Evolutionary conservation across 2,113 vertebrate species (phyloP).

Genomic region (Gymnocephalus cernua): DNA sequence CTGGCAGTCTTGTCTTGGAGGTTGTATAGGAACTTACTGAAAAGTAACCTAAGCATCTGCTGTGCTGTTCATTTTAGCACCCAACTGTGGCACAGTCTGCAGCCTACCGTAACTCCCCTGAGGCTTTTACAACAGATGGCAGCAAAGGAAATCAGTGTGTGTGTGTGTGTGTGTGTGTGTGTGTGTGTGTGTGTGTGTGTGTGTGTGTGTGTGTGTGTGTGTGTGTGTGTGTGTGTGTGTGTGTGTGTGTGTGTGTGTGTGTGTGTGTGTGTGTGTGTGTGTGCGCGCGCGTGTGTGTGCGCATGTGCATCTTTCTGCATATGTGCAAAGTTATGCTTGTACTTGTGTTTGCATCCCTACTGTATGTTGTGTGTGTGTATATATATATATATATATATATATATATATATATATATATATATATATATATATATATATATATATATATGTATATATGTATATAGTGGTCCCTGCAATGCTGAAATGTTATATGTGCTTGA

Average conservation of each 20-base stretch:
- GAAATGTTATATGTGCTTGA: constrained; percentile 9
- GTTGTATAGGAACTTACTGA: constrained; percentile 27
- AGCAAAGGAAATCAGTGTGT: constrained; percentile 36
- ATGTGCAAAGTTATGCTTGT: neutral
- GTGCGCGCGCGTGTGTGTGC: neutral
- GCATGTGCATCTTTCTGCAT: constrained; percentile 15
- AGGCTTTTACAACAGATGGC: constrained; percentile 63
- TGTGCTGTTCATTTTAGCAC: constrained; percentile 56
- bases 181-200: neutral
- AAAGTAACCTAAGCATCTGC: constrained; percentile 68
- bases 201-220: neutral
- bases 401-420: no score
- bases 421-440: no score
- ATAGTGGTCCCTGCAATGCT: constrained; percentile 6
- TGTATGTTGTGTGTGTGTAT: constrained; percentile 11
- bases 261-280: neutral
- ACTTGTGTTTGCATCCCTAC: neutral
- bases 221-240: neutral
- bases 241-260: neutral
- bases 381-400: no score
- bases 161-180: neutral
- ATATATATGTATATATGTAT: no score
- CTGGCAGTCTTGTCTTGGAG: constrained; percentile 9
- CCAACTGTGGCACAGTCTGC: constrained; percentile 64
- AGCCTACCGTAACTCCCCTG: constrained; percentile 44